A percentile compares a stretch with the other conserved stretches of the same genome.
phyloP scores from a whole-genome alignment of 2,797 vertebrate species.

The Etheostoma perlongum region DNA sequence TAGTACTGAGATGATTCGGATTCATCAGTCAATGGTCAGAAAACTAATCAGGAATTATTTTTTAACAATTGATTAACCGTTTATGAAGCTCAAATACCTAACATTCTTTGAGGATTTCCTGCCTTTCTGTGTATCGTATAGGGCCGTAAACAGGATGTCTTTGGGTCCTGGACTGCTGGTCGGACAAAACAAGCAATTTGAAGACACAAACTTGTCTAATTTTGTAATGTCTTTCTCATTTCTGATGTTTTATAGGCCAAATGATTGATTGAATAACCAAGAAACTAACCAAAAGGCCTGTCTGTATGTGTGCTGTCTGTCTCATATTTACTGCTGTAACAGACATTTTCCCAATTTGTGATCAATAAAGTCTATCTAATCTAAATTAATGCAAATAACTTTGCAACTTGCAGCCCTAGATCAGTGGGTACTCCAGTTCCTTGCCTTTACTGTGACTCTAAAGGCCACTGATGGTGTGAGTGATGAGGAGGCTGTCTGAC shows the following conservation, averaged over 20 bases:
- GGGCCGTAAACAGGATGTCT: slow-evolving; percentile 29
- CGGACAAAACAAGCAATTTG: not conserved
- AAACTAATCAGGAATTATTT: not conserved
- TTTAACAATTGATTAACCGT: not conserved
- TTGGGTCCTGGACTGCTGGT: not conserved
- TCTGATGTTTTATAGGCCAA: not conserved
- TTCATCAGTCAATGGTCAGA: not conserved
- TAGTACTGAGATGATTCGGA: not conserved
- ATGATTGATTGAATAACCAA: not conserved
- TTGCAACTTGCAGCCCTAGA: not conserved
- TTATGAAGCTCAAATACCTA: slow-evolving; percentile 2
- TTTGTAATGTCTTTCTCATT: no score
- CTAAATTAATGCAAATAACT: not conserved
- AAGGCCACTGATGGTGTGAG: not conserved
- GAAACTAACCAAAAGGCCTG: not conserved
- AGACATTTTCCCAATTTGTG: no score
- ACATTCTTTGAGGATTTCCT: slow-evolving; percentile 50
- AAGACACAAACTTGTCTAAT: not conserved
- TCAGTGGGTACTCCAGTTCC: not conserved
- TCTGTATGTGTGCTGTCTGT: no score
- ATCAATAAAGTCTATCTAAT: no score
- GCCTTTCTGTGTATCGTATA: slow-evolving; percentile 3
- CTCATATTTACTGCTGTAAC: no score
- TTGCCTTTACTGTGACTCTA: not conserved
- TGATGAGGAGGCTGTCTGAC: not conserved